Evolutionary conservation across 2,888 invertebrate genomes (phyloP).

Genomic region (Scaptomyza caliginosa): DNA sequence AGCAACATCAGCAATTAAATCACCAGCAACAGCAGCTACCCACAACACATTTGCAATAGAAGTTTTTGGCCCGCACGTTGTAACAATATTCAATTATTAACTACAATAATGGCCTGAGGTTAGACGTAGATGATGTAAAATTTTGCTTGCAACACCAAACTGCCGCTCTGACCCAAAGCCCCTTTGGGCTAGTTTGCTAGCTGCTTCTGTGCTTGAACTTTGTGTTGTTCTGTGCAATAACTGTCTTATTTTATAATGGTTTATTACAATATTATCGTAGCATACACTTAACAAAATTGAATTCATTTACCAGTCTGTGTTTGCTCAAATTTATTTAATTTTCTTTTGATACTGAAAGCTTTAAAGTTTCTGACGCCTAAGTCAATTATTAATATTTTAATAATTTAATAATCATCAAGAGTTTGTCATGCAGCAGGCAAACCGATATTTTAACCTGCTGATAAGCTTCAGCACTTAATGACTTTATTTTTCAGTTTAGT

Average conservation of each 20-base stretch:
- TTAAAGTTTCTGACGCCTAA: not conserved
- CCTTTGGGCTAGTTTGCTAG: not conserved
- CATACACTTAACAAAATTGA: not conserved
- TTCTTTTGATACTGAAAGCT: not conserved
- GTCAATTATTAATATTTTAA: conserved; percentile 7
- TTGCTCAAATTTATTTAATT: not conserved
- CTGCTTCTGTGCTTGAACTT: not conserved
- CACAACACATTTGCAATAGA: conserved; percentile 44
- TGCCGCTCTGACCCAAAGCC: not conserved
- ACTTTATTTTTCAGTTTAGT: conserved; percentile 52
- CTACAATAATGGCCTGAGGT: conserved; percentile 61
- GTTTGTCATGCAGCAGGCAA: conserved; percentile 46
- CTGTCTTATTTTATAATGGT: not conserved
- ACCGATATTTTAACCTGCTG: conserved; percentile 38
- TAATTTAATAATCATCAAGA: conserved; percentile 27
- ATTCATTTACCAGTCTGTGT: not conserved
- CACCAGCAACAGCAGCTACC: conserved; percentile 20
- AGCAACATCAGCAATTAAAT: conserved; percentile 28
- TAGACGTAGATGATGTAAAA: conserved; percentile 32
- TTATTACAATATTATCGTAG: not conserved
- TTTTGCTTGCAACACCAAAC: conserved; percentile 6
- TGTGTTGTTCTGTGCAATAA: not conserved
- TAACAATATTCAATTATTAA: conserved; percentile 75
- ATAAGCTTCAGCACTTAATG: conserved; percentile 59
- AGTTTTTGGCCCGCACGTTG: conserved; percentile 52